These are phyloP conservation scores for Periphyllus acericola DNA, from an alignment of 2,888 invertebrate genomes.

Conservation along the genomic window DNA sequence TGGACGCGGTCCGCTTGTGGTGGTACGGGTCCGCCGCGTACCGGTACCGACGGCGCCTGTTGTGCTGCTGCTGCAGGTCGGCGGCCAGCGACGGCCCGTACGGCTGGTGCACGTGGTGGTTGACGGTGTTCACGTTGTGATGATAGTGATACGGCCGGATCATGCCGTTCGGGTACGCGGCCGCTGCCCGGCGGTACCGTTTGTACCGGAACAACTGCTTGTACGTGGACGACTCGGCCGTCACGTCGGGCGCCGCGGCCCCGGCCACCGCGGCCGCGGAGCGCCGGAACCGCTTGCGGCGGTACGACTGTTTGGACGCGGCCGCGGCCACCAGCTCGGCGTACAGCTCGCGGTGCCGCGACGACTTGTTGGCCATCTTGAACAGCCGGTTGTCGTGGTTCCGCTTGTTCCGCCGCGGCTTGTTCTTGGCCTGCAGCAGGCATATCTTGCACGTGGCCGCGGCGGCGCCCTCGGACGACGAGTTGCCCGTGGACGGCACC, in stretches of 20 bases:
- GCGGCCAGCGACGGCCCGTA: not conserved
- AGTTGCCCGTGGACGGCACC: not conserved
- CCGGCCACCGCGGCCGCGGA: not conserved
- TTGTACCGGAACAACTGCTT: conserved; percentile 31
- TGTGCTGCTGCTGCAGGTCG: conserved; percentile 26
- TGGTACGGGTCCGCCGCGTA: conserved; percentile 54
- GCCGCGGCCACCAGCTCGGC: conserved; percentile 31
- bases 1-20: conserved; percentile 30
- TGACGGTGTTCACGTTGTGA: not conserved
- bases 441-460: conserved; percentile 39
- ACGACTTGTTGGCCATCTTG: conserved; percentile 25
- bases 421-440: conserved; percentile 28
- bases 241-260: not conserved
- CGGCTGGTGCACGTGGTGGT: not conserved
- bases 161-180: conserved; percentile 43
- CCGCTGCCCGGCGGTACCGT: conserved; percentile 35
- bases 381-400: conserved; percentile 31
- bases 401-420: conserved; percentile 45
- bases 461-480: not conserved
- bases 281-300: conserved; percentile 46
- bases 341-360: conserved; percentile 24
- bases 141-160: conserved; percentile 7
- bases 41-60: conserved; percentile 53
- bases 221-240: conserved; percentile 21
- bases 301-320: conserved; percentile 37